These are phyloP conservation scores for Sciurus carolinensis DNA, from an alignment of 2,797 vertebrate genomes.

Conservation along the genomic window DNA sequence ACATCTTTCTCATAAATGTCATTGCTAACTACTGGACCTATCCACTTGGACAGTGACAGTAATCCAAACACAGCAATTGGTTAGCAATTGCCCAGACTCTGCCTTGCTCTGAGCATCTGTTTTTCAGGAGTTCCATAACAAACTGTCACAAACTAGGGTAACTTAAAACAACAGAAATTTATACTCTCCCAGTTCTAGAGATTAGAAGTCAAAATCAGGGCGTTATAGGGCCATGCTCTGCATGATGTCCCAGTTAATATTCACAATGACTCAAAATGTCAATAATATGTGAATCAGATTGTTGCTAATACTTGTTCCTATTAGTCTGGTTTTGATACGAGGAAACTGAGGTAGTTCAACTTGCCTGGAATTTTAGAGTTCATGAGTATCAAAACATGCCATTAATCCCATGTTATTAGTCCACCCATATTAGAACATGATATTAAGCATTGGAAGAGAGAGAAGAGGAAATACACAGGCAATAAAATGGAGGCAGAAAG, in stretches of 20 bases:
- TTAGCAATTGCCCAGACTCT: background rate
- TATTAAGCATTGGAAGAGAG: background rate
- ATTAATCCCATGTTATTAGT: background rate
- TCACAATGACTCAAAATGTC: background rate
- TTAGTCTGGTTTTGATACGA: background rate
- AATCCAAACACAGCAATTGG: background rate
- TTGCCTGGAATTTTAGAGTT: background rate
- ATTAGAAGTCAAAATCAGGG: background rate
- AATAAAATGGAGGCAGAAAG: background rate
- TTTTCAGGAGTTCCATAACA: background rate
- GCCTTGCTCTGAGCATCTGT: background rate
- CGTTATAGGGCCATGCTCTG: rapidly evolving
- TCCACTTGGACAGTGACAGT: background rate
- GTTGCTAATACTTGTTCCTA: background rate
- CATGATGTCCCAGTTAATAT: background rate
- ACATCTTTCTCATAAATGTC: slow-evolving; percentile 5
- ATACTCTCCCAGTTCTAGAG: background rate
- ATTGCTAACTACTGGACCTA: background rate
- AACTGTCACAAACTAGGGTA: background rate
- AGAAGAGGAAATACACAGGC: background rate
- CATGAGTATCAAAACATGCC: background rate
- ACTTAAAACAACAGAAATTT: slow-evolving; percentile 20
- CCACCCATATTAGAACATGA: background rate
- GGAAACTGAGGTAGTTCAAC: background rate
- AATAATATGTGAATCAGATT: background rate